Evolutionary conservation across 2,113 vertebrate species (phyloP), one percentile per base, ranked within the genome.

Genomic region (Rhinoptilus africanus): DNA sequence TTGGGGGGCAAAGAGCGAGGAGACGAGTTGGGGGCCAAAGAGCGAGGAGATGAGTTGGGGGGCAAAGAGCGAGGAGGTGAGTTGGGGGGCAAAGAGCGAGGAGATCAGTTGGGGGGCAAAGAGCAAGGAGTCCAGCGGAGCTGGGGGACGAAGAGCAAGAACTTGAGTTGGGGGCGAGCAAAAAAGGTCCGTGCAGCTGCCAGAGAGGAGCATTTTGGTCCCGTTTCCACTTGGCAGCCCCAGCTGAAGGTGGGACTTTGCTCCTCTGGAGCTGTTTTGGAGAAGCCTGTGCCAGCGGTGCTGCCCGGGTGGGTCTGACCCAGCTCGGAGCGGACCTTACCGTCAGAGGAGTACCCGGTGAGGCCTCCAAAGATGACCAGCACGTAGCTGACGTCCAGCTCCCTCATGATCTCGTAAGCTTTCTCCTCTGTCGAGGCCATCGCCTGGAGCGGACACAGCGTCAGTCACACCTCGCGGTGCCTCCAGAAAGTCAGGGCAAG

Each of bases 381-480:
- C 76, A 99, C 99, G 3, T 99, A 99, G 96, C 99, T 99, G 68
- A 99, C 99, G 9, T 99, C 99, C 74, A 99, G 98, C 98, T 99
- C 99, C 86, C 99, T 98, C 99, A 99, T 99, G 90, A 99, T 99
- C 98, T 99, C 99, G 4, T 99, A 99, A 62, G 99, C 99, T 69
- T 98, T 98, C 96, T 99, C 99, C 95, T 99, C 99, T 0, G 99
- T 99, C 1, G 99, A 99, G 1, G 99, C 99, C 99, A 99, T 99
- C 3, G 99, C 99, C 99, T 99, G 75, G 16, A 95, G 76, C 60
- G 60, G 79, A 95, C 0, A 0, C 10, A 19, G 45, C 6, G 0
- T 89, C 57, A 47, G 54, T 8, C 74, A 67, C 2, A 0, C 10
- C 34, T 11, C 0, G 0, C 0, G 12, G 43, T 5, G 22, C 8